phyloP scores from a whole-genome alignment of 2,113 vertebrate species.

The Rhombomys opimus region DNA sequence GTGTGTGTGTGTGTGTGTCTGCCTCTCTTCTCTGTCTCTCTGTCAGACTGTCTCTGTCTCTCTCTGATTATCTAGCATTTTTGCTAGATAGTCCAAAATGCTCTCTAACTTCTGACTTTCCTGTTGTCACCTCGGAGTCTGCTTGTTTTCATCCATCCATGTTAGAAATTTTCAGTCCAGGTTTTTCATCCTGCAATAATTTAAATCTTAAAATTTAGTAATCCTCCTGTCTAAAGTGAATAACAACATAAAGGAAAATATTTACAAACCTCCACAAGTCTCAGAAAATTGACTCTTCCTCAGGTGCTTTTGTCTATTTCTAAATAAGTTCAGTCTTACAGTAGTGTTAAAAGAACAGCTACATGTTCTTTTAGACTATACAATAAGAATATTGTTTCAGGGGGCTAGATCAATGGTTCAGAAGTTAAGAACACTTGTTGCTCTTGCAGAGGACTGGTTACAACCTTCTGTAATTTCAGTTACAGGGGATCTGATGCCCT shows the following conservation, averaged over 20 bases:
- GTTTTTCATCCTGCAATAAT: neutral
- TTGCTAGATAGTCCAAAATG: neutral
- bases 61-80: neutral
- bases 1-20: neutral
- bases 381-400: neutral
- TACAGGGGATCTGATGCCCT: neutral
- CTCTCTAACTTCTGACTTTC: neutral
- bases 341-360: neutral
- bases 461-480: neutral
- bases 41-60: too few relatives aligned
- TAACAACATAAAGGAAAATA: neutral
- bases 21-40: too few relatives aligned
- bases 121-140: neutral
- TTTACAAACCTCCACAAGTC: neutral
- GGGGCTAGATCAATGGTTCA: neutral
- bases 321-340: conserved; percentile 15
- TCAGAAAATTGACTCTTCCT: conserved; percentile 11
- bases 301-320: neutral
- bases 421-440: neutral
- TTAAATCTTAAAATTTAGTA: neutral
- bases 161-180: neutral
- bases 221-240: conserved; percentile 20
- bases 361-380: conserved; percentile 1
- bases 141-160: neutral
- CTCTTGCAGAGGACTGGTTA: neutral